Base-by-base conservation (phyloP, 2,113 vertebrate genomes). In the Psilopsiagon aymara region DNA sequence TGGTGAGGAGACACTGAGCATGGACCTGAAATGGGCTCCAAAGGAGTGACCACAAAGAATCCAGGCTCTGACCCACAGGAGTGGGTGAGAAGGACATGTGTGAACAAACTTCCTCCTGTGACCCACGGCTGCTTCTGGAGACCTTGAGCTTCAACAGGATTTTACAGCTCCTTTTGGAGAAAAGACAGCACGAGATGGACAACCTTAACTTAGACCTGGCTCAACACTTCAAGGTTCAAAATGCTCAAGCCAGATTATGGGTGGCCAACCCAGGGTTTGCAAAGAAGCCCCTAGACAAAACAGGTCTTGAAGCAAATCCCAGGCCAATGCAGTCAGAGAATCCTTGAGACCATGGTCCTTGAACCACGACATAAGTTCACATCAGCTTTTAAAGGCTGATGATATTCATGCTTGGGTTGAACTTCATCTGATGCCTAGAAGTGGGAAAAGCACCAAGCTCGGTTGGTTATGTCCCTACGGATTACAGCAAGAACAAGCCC, bases 401-500 rank as follows among this genome's bases (percentile, higher is more conserved):
- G 13, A 64, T 7, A 33, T 7, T 25, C 70, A 70, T 59, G 31
- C 66, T 68, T 75, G 11, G 9, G 47, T 0, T 63, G 47, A 79
- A 59, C 21, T 41, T 63, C 29, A 81, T 8, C 44, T 39, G 41
- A 52, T 52, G 25, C 55, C 53, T 25, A 10, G 15, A 52, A 70
- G 9, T 4, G 7, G 20, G 46, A 90, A 79, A 68, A 43, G 53
- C 23, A 59, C 13, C 7, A 17, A 51, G 25, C 21, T 70, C 55
- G n/a, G 7, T 21, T 41, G 21, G 7, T 6, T 29, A 6, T 11
- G 7, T 52, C 41, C 44, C 9, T 23, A 3, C 5, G 13, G 53
- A 46, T 23, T 13, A 29, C 5, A 13, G 19, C 9, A n/a, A 86
- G 18, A 43, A 41, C 0, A 0, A 71, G 19, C 31, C 37, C n/a